Percentiles rank a stretch among this genome's conserved stretches.
These are phyloP conservation scores for Phaenicophaeus curvirostris DNA, from an alignment of 2,797 vertebrate genomes.

Conservation along the genomic window DNA sequence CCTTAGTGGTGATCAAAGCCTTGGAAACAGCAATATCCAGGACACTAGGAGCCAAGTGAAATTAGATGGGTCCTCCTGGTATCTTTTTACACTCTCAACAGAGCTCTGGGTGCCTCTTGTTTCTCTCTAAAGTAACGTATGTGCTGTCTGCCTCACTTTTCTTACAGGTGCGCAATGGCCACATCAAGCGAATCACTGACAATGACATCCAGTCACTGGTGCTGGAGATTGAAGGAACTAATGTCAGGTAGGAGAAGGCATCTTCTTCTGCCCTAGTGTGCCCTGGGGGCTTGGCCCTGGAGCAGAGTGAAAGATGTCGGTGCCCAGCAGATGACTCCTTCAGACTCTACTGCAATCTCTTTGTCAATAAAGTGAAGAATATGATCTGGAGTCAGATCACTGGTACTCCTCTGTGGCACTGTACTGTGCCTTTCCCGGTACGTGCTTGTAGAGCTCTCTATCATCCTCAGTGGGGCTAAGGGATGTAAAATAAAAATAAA, in stretches of 20 bases:
- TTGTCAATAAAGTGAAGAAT: background rate
- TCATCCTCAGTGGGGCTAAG: background rate
- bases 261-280: background rate
- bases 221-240: conserved; percentile 94
- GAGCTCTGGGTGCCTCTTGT: background rate
- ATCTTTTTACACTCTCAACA: background rate
- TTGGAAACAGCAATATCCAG: background rate
- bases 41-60: background rate
- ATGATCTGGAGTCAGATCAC: background rate
- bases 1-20: background rate
- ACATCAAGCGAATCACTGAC: conserved; percentile 95
- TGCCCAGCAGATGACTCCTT: background rate
- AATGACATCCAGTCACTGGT: conserved; percentile 97
- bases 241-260: conserved; percentile 86
- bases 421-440: background rate
- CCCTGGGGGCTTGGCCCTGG: background rate
- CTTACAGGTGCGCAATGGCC: conserved; percentile 91
- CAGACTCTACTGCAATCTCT: background rate
- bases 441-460: background rate
- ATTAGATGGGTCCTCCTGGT: background rate
- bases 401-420: background rate
- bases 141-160: background rate
- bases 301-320: background rate
- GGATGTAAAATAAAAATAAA: background rate
- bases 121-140: background rate